Percentiles rank a stretch among this genome's conserved stretches.
These are phyloP conservation scores for Ornithorhynchus anatinus DNA, from an alignment of 2,113 vertebrate genomes.

Conservation along the genomic window DNA sequence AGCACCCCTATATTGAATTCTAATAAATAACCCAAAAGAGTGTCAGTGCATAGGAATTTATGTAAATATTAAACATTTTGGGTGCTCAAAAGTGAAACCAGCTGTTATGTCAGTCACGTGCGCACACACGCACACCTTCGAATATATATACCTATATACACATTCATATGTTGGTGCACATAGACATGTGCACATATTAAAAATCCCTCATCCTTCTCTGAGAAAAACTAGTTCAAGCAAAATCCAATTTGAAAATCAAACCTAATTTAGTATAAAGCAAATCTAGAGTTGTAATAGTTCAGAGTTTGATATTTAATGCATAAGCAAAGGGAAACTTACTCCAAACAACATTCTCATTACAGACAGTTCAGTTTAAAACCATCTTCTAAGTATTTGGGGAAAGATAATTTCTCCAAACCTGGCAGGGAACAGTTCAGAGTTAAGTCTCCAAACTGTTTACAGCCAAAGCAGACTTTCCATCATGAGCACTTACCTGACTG, in stretches of 20 bases:
- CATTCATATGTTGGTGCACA: neutral
- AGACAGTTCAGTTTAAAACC: neutral
- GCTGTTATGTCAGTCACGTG: constrained; percentile 58
- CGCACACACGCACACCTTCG: constrained; percentile 46
- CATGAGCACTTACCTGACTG: no score
- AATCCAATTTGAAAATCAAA: constrained; percentile 55
- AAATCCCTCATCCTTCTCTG: constrained; percentile 44
- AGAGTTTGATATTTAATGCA: constrained; percentile 16
- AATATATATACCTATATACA: neutral
- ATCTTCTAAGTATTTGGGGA: neutral
- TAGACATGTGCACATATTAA: neutral
- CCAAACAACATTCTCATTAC: neutral
- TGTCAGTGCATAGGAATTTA: constrained; percentile 51
- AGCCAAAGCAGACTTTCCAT: no score
- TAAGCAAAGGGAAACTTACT: constrained; percentile 21
- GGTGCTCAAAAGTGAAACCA: constrained; percentile 64
- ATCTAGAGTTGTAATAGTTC: constrained; percentile 44
- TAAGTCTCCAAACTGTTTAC: no score
- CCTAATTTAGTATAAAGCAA: constrained; percentile 60
- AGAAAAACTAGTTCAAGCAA: constrained; percentile 64
- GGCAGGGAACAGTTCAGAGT: rapidly evolving
- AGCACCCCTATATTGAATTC: no score
- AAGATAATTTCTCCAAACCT: rapidly evolving
- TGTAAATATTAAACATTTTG: constrained; percentile 50
- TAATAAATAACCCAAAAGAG: no score